Percentiles rank a stretch among this genome's conserved stretches.
Conservation (phyloP, 2,113 vertebrate species). For the Aegotheles bennettii region DNA sequence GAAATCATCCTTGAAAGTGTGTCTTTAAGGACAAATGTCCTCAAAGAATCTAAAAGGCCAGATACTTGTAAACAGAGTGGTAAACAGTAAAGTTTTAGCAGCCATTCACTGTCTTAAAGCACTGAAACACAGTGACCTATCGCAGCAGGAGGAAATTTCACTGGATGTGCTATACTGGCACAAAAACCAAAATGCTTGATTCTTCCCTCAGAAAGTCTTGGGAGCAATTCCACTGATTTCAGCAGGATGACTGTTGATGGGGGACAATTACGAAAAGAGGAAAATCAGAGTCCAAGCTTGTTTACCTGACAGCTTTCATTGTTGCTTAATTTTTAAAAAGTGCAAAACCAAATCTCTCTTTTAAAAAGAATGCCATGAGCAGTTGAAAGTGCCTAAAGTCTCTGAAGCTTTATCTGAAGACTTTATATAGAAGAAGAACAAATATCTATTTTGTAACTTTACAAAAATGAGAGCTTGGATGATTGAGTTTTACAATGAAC, state of each 20-base stretch:
- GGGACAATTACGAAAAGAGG: not conserved
- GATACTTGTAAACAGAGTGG: not conserved
- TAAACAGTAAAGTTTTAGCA: not conserved
- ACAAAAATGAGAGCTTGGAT: not conserved
- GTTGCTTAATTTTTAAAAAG: not conserved
- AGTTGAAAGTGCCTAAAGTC: not conserved
- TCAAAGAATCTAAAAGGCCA: not conserved
- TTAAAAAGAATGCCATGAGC: not conserved
- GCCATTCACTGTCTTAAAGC: not conserved
- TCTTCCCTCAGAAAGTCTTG: not conserved
- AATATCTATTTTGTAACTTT: not conserved
- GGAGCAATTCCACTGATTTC: not conserved
- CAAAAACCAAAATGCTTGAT: not conserved
- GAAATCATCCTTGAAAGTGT: not conserved
- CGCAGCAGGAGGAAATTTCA: not conserved
- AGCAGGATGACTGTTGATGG: not conserved
- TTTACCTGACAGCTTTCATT: not conserved
- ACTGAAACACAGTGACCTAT: not conserved
- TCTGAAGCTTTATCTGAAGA: not conserved
- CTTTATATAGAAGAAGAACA: not conserved
- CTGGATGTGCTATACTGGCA: not conserved
- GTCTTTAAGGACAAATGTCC: not conserved
- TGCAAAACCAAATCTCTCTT: rapidly evolving
- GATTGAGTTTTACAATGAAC: not conserved
- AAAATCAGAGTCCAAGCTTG: not conserved